phyloP scores from a whole-genome alignment of 2,113 vertebrate species.

The Spheniscus mendiculus region DNA sequence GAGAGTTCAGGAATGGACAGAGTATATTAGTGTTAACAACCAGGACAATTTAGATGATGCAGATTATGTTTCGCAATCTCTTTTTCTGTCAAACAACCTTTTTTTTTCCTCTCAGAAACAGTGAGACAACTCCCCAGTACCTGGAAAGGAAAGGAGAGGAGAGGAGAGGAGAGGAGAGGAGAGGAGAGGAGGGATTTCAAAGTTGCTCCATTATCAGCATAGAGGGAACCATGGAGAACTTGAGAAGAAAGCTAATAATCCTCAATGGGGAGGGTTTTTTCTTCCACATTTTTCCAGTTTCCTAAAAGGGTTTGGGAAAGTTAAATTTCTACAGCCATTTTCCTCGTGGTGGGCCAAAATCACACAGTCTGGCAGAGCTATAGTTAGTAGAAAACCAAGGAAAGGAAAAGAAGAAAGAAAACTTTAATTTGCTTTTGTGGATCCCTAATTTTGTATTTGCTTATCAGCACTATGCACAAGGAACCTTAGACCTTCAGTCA shows the following conservation, averaged over 20 bases:
- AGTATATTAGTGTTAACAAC: background rate
- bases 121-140: background rate
- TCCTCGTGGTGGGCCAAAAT: background rate
- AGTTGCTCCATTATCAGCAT: background rate
- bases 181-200: background rate
- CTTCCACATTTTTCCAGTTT: background rate
- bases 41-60: background rate
- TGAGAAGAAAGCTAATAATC: background rate
- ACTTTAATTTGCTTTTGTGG: background rate
- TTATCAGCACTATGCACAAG: background rate
- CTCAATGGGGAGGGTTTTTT: background rate
- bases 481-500: background rate
- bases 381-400: background rate
- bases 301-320: background rate
- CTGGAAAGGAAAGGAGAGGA: too few species aligned
- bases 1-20: background rate
- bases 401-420: background rate
- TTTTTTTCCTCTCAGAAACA: background rate
- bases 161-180: background rate
- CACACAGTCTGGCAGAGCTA: background rate
- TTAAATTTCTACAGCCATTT: background rate
- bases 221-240: background rate
- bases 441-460: background rate
- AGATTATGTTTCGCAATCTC: background rate
- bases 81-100: background rate